Evolutionary conservation across 2,797 vertebrate species (phyloP).

Genomic region (Todus mexicanus): DNA sequence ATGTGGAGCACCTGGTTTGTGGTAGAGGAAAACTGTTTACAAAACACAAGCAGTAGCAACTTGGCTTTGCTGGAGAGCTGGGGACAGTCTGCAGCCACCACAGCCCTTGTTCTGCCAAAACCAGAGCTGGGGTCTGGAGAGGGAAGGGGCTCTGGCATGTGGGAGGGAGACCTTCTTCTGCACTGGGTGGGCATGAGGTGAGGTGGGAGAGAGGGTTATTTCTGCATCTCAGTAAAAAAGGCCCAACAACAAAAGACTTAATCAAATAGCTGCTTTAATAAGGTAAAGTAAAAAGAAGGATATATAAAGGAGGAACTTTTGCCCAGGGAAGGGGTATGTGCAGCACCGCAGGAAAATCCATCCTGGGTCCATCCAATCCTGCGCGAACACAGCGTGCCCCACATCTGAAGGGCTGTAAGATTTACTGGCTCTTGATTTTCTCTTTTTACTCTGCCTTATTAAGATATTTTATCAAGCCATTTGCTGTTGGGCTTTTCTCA

Average conservation of each 20-base stretch:
- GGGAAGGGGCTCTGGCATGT: neutral
- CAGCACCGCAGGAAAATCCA: neutral
- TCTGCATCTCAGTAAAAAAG: neutral
- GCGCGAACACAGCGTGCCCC: fast-evolving
- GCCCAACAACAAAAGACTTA: neutral
- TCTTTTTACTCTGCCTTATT: neutral
- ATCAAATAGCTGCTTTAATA: neutral
- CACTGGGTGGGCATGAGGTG: fast-evolving
- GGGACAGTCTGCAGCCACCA: neutral
- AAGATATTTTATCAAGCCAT: neutral
- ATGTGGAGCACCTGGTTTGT: neutral
- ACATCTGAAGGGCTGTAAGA: neutral
- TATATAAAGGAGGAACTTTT: neutral
- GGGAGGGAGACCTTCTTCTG: neutral
- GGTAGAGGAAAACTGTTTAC: neutral
- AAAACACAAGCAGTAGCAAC: neutral
- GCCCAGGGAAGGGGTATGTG: neutral
- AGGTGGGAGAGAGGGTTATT: neutral
- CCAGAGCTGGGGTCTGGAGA: neutral
- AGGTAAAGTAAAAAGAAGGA: neutral
- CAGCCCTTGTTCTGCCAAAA: neutral
- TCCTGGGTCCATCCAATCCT: neutral
- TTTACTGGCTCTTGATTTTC: neutral
- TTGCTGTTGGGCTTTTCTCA: neutral
- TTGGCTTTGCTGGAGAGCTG: neutral